Base-by-base conservation (phyloP, 2,113 vertebrate genomes). In the Oryzias woworae region DNA sequence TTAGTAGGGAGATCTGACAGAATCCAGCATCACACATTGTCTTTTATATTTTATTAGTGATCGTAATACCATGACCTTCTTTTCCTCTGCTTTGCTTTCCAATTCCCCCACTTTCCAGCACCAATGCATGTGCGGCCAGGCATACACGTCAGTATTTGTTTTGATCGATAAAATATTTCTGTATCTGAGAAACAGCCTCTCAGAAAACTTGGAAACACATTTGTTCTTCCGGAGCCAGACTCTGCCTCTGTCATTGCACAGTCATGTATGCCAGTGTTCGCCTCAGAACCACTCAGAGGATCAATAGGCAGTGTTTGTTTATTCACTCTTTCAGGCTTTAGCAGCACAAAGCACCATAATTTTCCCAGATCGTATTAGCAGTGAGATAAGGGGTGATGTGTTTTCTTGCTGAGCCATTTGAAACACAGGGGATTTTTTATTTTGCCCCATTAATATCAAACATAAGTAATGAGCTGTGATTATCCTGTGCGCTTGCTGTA, bases 401-500 rank as follows among this genome's bases (percentile, higher is more conserved):
- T 84, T 87, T 85, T 83, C 75, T 81, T 69, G 71, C 77, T 69
- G 75, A 71, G 81, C 85, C 81, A 77, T 83, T 66, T 78, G 73
- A 89, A 84, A 75, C 84, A 82, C 85, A 72, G 85, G 85, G 68
- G 84, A 88, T 89, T 83, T 90, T 89, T 86, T 87, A 80, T 82
- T 86, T 86, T 82, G 71, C 73, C 51, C 80, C 81, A 89, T 92
- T 91, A 91, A 92, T 92, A 92, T 88, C 82, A 88, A 83, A 89
- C 69, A 73, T 85, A 85, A 88, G 83, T 92, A 93, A 91, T 92
- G 90, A 91, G 85, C 80, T 83, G 82, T 87, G 88, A 92, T 92
- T 90, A 89, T 86, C 85, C 73, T 64, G 68, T 85, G 80, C 75
- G 75, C 78, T 87, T 81, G 82, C 71, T 83, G 72, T 83, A 82